These are phyloP conservation scores for Aethina tumida DNA, from an alignment of 1,140 invertebrate genomes.

Conservation along the genomic window DNA sequence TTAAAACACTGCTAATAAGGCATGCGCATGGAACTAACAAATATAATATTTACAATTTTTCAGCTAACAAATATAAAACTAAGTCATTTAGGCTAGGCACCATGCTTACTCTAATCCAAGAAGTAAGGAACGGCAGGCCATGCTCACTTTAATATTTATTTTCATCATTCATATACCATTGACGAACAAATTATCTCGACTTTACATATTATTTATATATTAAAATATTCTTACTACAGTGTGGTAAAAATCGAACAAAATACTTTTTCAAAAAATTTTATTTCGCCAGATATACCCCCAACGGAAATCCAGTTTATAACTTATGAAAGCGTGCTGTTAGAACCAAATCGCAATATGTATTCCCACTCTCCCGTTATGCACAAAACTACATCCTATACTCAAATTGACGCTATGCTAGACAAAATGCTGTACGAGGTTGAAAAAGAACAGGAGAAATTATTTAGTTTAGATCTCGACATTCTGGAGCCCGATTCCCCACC, in stretches of 20 bases:
- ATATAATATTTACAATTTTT: no score
- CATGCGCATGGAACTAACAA: no score
- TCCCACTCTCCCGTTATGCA: constrained; percentile 9
- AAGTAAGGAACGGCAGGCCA: constrained; percentile 10
- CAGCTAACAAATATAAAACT: no score
- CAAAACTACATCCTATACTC: constrained; percentile 27
- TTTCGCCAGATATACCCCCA: constrained; percentile 13
- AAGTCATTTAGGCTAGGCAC: no score
- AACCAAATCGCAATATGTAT: constrained; percentile 19
- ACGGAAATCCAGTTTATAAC: constrained; percentile 19
- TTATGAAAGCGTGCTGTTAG: constrained; percentile 30
- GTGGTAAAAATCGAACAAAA: constrained; percentile 24
- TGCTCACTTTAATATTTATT: constrained; percentile 4
- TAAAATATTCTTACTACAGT: constrained; percentile 36
- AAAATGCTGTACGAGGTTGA: constrained; percentile 32
- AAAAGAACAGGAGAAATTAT: constrained; percentile 27
- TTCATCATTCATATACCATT: constrained; percentile 18
- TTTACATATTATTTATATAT: no score
- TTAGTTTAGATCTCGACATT: constrained; percentile 25
- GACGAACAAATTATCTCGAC: constrained; percentile 5
- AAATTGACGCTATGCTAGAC: constrained; percentile 33
- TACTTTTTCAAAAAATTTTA: constrained; percentile 6
- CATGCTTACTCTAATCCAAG: no score
- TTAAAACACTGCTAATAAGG: no score
- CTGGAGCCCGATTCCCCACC: constrained; percentile 20